These are phyloP conservation scores for Micropterix aruncella DNA, from an alignment of 2,888 invertebrate species.

Conservation along the genomic window DNA sequence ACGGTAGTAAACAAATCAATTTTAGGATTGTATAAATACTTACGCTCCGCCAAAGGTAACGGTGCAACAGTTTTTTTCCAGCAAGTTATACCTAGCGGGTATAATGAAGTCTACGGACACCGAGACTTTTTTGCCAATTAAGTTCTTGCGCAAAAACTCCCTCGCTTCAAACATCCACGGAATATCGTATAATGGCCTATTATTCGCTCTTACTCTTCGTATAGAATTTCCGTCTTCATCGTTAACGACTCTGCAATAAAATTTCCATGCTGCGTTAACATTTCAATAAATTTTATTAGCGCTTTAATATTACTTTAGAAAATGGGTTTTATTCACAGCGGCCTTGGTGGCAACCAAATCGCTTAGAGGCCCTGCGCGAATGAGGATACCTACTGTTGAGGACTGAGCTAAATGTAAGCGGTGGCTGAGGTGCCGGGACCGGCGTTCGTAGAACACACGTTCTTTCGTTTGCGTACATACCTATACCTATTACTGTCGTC, in stretches of 20 bases:
- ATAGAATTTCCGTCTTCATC: slow-evolving; percentile 56
- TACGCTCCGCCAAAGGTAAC: slow-evolving; percentile 69
- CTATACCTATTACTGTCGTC: no score
- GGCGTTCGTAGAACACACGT: no score
- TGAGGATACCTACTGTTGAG: no score
- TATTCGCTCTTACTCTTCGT: slow-evolving; percentile 56
- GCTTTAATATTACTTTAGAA: no score
- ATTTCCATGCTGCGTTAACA: no score
- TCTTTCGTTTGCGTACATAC: no score
- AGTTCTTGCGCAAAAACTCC: slow-evolving; percentile 89
- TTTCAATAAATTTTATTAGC: no score
- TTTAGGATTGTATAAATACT: slow-evolving; percentile 18
- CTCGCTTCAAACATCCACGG: slow-evolving; percentile 98
- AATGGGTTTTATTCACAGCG: no score
- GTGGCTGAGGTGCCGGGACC: no score
- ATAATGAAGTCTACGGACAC: slow-evolving; percentile 93
- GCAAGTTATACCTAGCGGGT: slow-evolving; percentile 83
- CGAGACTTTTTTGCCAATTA: slow-evolving; percentile 89
- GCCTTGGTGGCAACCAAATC: no score
- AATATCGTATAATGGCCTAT: slow-evolving; percentile 89
- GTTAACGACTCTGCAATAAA: slow-evolving; percentile 26
- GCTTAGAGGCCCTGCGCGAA: no score
- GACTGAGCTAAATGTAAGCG: no score
- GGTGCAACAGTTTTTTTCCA: slow-evolving; percentile 93
- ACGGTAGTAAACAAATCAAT: neutral